Evolutionary conservation across 2,113 vertebrate genomes (phyloP).

Genomic region (Oncorhynchus gorbuscha): DNA sequence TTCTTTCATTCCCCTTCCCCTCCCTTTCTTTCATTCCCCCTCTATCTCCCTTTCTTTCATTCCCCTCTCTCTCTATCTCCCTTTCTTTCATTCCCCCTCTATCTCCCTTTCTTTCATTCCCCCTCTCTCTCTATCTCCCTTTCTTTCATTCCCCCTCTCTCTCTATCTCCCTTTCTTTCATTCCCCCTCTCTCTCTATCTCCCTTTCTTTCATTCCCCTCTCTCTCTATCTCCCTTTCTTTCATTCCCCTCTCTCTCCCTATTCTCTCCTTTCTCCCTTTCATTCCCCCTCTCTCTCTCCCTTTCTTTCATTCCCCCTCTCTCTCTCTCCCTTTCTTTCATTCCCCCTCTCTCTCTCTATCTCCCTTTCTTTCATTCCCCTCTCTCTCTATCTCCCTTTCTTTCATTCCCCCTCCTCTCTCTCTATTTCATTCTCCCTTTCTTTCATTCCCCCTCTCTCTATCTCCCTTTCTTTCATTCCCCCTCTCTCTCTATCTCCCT

Average conservation of each 20-base stretch:
- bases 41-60: background rate
- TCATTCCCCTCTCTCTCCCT: background rate
- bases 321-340: background rate
- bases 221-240: background rate
- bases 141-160: background rate
- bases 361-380: background rate
- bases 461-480: background rate
- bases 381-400: too few relatives aligned
- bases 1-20: too few relatives aligned
- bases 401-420: background rate
- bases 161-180: too few relatives aligned
- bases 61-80: conserved; percentile 8
- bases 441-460: background rate
- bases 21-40: background rate
- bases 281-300: background rate
- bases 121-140: conserved; percentile 4
- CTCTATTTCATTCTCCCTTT: conserved; percentile 10
- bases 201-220: too few relatives aligned
- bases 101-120: background rate
- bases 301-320: background rate
- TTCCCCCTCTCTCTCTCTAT: background rate
- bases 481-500: too few relatives aligned
- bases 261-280: background rate
- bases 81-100: background rate
- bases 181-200: too few relatives aligned